Conservation (phyloP, 2,888 invertebrate species). For the Ctena decussata region DNA sequence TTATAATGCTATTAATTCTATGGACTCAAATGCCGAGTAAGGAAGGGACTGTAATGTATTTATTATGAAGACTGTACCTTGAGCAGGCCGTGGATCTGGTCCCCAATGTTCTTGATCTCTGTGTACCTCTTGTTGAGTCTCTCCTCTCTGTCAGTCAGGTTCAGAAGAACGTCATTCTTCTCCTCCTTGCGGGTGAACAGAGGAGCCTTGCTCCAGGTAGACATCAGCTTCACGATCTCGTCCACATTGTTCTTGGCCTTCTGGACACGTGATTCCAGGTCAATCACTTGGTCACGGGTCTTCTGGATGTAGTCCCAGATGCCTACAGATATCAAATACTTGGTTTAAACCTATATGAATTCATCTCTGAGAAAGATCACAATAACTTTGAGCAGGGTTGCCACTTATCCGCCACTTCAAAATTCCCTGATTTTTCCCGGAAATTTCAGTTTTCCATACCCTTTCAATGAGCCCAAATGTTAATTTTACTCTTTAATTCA, state of each 20-base stretch:
- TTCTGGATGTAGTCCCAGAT: constrained; percentile 94
- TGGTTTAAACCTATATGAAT: too few relatives aligned
- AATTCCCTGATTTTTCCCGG: too few relatives aligned
- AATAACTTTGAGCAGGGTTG: too few relatives aligned
- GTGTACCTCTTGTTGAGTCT: constrained; percentile 92
- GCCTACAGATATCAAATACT: constrained; percentile 88
- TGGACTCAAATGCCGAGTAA: too few relatives aligned
- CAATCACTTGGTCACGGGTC: constrained; percentile 92
- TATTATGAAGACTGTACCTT: too few relatives aligned
- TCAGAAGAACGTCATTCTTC: constrained; percentile 94
- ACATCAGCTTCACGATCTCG: constrained; percentile 93
- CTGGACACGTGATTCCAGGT: constrained; percentile 92
- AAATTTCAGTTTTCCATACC: too few relatives aligned
- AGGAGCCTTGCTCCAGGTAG: constrained; percentile 93
- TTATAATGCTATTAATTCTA: too few relatives aligned
- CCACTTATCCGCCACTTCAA: too few relatives aligned
- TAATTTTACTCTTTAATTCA: too few relatives aligned
- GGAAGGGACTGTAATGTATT: too few relatives aligned
- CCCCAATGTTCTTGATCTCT: constrained; percentile 92
- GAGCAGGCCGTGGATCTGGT: constrained; percentile 91
- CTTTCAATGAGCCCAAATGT: too few relatives aligned
- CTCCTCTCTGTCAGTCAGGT: constrained; percentile 93
- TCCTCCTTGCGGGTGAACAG: constrained; percentile 96
- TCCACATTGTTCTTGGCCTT: constrained; percentile 95
- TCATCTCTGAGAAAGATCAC: too few relatives aligned